Percentiles rank a stretch among this genome's conserved stretches.
These are phyloP conservation scores for Tachysurus vachellii DNA, from an alignment of 2,113 vertebrate genomes.

Conservation along the genomic window DNA sequence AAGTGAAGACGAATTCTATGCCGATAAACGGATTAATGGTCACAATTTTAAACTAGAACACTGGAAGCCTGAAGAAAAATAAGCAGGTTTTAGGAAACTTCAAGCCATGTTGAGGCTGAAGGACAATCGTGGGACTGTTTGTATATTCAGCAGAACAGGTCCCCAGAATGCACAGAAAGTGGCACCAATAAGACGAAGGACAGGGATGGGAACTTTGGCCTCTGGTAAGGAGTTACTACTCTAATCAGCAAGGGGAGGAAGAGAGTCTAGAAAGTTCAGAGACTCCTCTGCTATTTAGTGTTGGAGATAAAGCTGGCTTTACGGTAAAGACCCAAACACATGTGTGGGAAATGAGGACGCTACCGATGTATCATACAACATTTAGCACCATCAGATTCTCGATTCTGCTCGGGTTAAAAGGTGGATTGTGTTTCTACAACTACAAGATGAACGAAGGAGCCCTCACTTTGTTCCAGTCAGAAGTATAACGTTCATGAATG, in stretches of 20 bases:
- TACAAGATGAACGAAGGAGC: not conserved
- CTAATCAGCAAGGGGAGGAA: not conserved
- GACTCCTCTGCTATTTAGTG: not conserved
- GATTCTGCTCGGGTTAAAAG: not conserved
- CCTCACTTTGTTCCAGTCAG: not conserved
- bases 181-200: not conserved
- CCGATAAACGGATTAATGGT: not conserved
- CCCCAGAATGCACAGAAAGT: slow-evolving; percentile 21
- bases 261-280: not conserved
- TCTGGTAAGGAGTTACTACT: not conserved
- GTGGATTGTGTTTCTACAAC: not conserved
- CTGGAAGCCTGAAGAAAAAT: not conserved
- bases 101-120: not conserved
- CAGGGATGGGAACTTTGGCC: not conserved
- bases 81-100: not conserved
- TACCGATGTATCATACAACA: not conserved
- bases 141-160: not conserved
- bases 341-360: not conserved
- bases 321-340: not conserved
- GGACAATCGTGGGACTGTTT: not conserved
- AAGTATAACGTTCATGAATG: not conserved
- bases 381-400: not conserved
- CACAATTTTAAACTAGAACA: not conserved
- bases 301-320: slow-evolving; percentile 34
- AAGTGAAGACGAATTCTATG: not conserved